Percentiles rank a stretch among this genome's conserved stretches.
phyloP scores from a whole-genome alignment of 2,888 invertebrate genomes.

The Apeira syringaria region DNA sequence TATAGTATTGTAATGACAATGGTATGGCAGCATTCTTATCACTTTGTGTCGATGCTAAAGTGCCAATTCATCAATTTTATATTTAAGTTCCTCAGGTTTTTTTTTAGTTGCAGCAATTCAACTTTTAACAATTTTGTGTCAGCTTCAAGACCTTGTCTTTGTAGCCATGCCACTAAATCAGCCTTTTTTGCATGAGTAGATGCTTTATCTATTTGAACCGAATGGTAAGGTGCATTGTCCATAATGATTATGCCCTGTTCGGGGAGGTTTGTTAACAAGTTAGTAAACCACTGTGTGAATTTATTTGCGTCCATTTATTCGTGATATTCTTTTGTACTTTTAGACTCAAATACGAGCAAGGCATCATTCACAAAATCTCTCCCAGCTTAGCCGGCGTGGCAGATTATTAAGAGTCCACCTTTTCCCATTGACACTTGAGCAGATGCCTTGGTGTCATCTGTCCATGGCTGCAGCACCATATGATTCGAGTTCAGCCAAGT shows the following conservation, averaged over 20 bases:
- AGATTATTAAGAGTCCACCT: conserved; percentile 12
- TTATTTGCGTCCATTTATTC: background rate
- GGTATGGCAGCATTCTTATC: too few species aligned
- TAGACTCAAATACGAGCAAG: conserved; percentile 1
- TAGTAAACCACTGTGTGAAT: conserved; percentile 2
- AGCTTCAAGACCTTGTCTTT: conserved; percentile 1
- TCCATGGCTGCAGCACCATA: background rate
- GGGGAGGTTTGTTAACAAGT: background rate
- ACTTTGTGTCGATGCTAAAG: too few species aligned
- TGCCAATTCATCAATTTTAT: too few species aligned
- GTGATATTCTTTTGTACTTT: conserved; percentile 3
- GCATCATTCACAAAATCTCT: conserved; percentile 5
- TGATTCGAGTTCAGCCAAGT: too few species aligned
- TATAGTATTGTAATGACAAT: too few species aligned
- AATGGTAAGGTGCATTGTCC: too few species aligned
- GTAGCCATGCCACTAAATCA: background rate
- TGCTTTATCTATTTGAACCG: background rate
- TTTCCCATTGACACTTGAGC: background rate
- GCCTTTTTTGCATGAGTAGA: background rate
- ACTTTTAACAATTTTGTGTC: background rate
- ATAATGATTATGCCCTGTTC: too few species aligned
- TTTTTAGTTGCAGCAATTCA: background rate
- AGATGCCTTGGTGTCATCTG: background rate
- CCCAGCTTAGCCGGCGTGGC: conserved; percentile 9
- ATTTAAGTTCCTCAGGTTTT: too few species aligned